Base-by-base conservation (phyloP, 1,140 invertebrate genomes). In the Ceratosolen solmsi region DNA sequence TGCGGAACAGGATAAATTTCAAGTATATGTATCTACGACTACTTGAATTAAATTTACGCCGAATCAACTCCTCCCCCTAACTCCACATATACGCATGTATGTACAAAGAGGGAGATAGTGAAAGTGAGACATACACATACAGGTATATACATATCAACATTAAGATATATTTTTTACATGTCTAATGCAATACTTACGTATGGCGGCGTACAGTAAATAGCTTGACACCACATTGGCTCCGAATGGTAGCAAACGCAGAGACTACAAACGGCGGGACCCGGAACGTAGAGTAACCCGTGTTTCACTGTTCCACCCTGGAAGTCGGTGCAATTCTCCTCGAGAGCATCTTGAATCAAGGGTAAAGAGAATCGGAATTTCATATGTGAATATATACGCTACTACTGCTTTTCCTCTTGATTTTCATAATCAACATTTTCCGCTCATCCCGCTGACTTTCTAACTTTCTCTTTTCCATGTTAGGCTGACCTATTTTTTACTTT, bases 231-330 rank as follows among this genome's bases (percentile, higher is more conserved):
- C 92, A 95, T 95, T 72, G 96, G 95, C 87, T 96, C 94, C 22
- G 95, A 96, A 89, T 96, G 94, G 89, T 96, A 96, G 91, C 96
- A 97, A 25, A 95, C 95, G 88, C 96, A 97, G 79, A 95, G 93
- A 63, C 95, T 96, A 88, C 96, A 97, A n/a, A 96, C 95, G 30
- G 96, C 95, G 2, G 95, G 95, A 38, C 96, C 95, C 22, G 96
- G 96, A 36, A 96, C 95, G 90, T 96, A 97, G 8, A 95, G 92
- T 74, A 96, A 92, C 22, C 96, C 96, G 90, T 97, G 95, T 38
- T 92, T 93, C 17, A 96, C 93, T 7, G 92, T 93, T 83, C 94
- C 94, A 30, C 95, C 95, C 90, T 96, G 95, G 91, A 96, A 96
- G 89, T 96, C 96, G 65, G 94, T 94, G 87, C 96, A 96, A 86